A percentile compares a stretch with the other conserved stretches of the same genome.
These are phyloP conservation scores for Heliconius congener DNA, from an alignment of 1,140 invertebrate species.

Conservation along the genomic window DNA sequence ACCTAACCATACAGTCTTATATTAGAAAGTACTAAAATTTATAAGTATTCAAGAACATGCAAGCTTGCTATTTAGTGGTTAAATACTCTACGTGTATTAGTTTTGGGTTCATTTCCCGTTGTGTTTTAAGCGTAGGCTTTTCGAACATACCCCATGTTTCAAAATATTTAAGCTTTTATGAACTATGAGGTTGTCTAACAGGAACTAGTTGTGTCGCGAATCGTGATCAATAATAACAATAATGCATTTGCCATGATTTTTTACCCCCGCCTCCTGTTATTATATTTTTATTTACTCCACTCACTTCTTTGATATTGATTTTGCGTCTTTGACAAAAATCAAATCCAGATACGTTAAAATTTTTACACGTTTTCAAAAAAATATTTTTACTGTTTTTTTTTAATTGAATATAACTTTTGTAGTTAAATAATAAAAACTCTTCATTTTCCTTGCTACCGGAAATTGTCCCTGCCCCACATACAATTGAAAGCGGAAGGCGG, in stretches of 20 bases:
- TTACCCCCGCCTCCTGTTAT: too few relatives aligned
- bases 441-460: too few relatives aligned
- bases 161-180: slow-evolving; percentile 13
- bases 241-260: not conserved
- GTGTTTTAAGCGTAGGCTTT: not conserved
- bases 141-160: not conserved
- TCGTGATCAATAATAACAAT: not conserved
- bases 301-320: too few relatives aligned
- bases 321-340: too few relatives aligned
- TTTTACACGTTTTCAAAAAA: too few relatives aligned
- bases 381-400: too few relatives aligned
- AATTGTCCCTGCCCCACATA: too few relatives aligned
- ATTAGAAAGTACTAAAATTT: slow-evolving; percentile 3
- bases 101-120: not conserved
- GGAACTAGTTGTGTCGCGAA: not conserved
- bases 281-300: too few relatives aligned
- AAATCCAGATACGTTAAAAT: too few relatives aligned
- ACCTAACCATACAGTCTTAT: slow-evolving; percentile 19
- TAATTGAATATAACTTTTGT: too few relatives aligned
- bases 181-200: not conserved
- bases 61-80: not conserved
- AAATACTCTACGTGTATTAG: not conserved
- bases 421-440: too few relatives aligned
- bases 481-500: not conserved
- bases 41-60: not conserved